Base-by-base conservation (phyloP, 2,888 invertebrate species). In the Dyspetes luteomarginatus region DNA sequence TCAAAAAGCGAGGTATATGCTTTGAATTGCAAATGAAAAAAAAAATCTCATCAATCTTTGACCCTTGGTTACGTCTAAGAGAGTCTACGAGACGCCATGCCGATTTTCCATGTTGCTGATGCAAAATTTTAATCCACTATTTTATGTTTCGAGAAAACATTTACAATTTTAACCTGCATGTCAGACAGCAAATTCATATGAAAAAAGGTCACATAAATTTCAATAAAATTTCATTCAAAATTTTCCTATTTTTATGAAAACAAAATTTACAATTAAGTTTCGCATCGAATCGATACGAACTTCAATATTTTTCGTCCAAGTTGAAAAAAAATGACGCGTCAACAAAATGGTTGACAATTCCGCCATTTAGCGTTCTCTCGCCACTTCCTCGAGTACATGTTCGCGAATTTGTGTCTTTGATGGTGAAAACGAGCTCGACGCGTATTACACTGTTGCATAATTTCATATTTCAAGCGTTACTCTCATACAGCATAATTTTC, bases 381-480 rank as follows among this genome's bases (percentile, higher is more conserved):
- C 12, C 52, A 12, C 12, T 12, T 26, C 12, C 52, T 22, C n/a
- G 52, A 24, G 3, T 15, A 52, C 24, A 4, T 22, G 12, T 4
- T 12, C 30, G 28, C 30, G 1, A 30, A 56, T 15, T 15, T 28
- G 56, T 41, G 5, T 62, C 36, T 15, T 5, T 3, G 36, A 48
- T 30, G 9, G 48, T 17, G 28, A 17, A 22, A 7, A 36, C 12
- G 7, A 41, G 3, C 26, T 9, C n/a, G 2, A 73, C 65, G 22
- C 43, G 48, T 30, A 58, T 67, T 58, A n/a, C 65, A 67, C 48
- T 41, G 30, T 64, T 17, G 9, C 41, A 22, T 55, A 36, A 15
- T 67, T 28, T 50, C 50, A 58, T 41, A 50, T 55, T 72, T 19
- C 30, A 24, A 43, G 62, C 48, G 22, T 30, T 26, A 56, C 64